These are phyloP conservation scores for Lindbergichthys nudifrons DNA, from an alignment of 2,797 vertebrate species.

Conservation along the genomic window DNA sequence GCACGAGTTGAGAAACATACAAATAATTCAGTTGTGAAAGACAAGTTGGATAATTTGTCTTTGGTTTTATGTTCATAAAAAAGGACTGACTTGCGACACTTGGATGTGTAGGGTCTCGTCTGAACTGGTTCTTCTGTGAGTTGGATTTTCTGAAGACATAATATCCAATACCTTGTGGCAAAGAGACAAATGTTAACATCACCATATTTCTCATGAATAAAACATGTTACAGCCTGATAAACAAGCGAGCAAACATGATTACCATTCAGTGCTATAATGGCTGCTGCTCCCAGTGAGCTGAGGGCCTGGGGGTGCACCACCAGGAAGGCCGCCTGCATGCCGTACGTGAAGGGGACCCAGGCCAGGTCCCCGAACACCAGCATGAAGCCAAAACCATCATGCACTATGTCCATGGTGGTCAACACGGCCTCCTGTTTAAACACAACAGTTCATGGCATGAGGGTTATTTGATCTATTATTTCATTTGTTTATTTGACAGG, in stretches of 20 bases:
- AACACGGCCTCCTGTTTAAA: slow-evolving; percentile 88
- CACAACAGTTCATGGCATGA: neutral
- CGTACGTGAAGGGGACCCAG: slow-evolving; percentile 93
- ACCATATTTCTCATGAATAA: neutral
- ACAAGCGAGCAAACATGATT: slow-evolving; percentile 10
- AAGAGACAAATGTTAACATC: slow-evolving; percentile 14
- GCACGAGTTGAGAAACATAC: neutral
- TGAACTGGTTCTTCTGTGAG: slow-evolving; percentile 93
- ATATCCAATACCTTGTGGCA: slow-evolving; percentile 86
- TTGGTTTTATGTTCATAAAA: neutral
- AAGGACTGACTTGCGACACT: slow-evolving; percentile 85
- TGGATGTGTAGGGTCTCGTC: slow-evolving; percentile 88
- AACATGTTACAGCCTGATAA: neutral
- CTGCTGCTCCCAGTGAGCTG: slow-evolving; percentile 67
- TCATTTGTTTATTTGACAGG: too few species aligned
- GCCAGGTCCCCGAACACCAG: slow-evolving; percentile 92
- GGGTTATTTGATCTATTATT: neutral
- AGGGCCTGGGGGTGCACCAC: slow-evolving; percentile 88
- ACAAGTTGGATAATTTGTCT: neutral
- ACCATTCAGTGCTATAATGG: slow-evolving; percentile 89
- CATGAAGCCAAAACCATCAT: slow-evolving; percentile 95
- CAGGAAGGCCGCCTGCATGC: slow-evolving; percentile 91
- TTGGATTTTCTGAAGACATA: slow-evolving; percentile 92
- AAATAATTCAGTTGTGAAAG: neutral
- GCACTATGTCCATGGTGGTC: slow-evolving; percentile 94